A percentile compares a stretch with the other conserved stretches of the same genome.
These are phyloP conservation scores for Pararge aegeria DNA, from an alignment of 1,140 invertebrate genomes.

Conservation along the genomic window DNA sequence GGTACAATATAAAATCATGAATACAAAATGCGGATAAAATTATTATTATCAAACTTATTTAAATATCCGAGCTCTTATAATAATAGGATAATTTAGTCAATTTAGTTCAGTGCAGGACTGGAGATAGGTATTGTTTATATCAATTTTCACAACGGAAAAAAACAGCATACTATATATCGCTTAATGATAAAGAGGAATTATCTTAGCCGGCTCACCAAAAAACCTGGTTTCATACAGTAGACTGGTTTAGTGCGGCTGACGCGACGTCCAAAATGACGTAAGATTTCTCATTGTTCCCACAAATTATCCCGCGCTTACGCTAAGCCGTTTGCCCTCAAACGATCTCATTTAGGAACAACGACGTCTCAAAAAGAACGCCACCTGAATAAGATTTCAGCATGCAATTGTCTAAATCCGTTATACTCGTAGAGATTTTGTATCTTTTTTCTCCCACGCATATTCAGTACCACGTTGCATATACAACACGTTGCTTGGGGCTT, in stretches of 20 bases:
- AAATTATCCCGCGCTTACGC: conserved; percentile 19
- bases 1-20: no score
- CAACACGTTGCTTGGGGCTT: not conserved
- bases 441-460: not conserved
- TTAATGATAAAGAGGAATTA: not conserved
- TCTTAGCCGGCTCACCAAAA: not conserved
- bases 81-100: no score
- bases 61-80: no score
- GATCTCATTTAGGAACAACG: conserved; percentile 19
- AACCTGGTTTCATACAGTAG: conserved; percentile 9
- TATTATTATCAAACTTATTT: no score
- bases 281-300: conserved; percentile 20
- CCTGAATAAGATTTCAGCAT: conserved; percentile 7
- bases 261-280: not conserved
- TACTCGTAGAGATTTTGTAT: not conserved
- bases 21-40: no score
- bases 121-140: no score
- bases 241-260: conserved; percentile 5
- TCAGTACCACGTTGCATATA: not conserved
- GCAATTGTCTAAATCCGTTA: not conserved
- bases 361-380: conserved; percentile 1
- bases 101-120: no score
- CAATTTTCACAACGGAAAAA: no score
- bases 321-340: conserved; percentile 10
- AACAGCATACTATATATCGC: no score